phyloP scores from a whole-genome alignment of 2,113 vertebrate genomes.

The Podarcis muralis region DNA sequence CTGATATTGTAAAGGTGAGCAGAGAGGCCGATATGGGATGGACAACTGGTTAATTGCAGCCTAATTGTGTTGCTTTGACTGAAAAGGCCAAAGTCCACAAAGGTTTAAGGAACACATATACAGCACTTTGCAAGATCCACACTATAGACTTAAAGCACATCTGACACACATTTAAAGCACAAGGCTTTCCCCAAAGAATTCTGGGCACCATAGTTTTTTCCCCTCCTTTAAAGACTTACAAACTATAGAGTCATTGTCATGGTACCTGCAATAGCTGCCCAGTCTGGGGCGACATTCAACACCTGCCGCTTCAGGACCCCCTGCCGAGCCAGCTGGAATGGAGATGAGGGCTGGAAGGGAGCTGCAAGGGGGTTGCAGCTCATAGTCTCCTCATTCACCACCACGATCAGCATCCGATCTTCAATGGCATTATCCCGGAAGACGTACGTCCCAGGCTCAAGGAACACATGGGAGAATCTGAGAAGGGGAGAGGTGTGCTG shows the following conservation, averaged over 20 bases:
- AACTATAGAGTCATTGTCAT: not conserved
- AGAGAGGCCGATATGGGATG: too few relatives aligned
- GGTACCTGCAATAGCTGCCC: conserved; percentile 84
- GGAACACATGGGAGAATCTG: conserved; percentile 92
- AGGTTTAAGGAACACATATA: not conserved
- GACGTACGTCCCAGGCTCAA: conserved; percentile 86
- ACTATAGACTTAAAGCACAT: too few relatives aligned
- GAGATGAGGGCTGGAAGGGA: conserved; percentile 86
- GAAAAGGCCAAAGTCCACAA: not conserved
- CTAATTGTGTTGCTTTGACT: not conserved
- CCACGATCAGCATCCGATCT: conserved; percentile 82
- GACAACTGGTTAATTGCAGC: not conserved
- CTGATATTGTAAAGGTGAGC: not conserved
- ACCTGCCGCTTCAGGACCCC: conserved; percentile 76
- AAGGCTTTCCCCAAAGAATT: too few relatives aligned
- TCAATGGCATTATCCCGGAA: conserved; percentile 82
- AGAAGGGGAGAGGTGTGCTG: not conserved
- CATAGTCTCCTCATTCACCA: conserved; percentile 78
- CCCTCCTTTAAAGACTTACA: too few relatives aligned
- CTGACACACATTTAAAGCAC: too few relatives aligned
- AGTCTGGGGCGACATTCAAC: conserved; percentile 85
- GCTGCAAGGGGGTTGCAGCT: conserved; percentile 73
- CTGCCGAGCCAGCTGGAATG: conserved; percentile 81
- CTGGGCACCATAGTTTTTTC: too few relatives aligned
- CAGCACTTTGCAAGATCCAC: too few relatives aligned